These are phyloP conservation scores for Catocala sponsa DNA, from an alignment of 2,888 invertebrate genomes.

Conservation along the genomic window DNA sequence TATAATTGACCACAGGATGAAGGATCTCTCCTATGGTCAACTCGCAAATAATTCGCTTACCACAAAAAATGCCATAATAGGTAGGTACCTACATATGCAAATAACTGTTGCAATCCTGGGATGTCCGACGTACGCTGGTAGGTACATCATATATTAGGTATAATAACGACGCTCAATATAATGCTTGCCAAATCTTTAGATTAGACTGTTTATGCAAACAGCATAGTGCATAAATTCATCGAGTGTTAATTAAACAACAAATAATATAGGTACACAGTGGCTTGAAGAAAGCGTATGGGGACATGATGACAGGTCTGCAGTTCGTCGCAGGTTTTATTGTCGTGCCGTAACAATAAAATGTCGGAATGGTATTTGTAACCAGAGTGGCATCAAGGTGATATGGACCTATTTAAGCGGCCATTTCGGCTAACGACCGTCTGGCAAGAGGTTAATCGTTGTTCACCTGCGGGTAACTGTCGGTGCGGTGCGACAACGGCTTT, in stretches of 20 bases:
- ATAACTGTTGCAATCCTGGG: too few species aligned
- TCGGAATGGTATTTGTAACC: constrained; percentile 69
- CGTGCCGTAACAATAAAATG: constrained; percentile 69
- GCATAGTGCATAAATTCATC: background rate
- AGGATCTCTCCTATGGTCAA: too few species aligned
- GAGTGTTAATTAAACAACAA: background rate
- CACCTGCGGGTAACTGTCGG: constrained; percentile 80
- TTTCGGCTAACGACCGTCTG: constrained; percentile 75
- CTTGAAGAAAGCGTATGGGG: constrained; percentile 57
- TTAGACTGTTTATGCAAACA: too few species aligned
- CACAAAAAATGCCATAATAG: too few species aligned
- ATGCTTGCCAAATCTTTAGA: too few species aligned
- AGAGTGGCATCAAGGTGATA: constrained; percentile 66
- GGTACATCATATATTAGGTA: too few species aligned
- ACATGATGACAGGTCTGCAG: constrained; percentile 56
- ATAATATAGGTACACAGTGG: constrained; percentile 12
- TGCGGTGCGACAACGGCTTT: constrained; percentile 64
- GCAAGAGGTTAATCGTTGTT: constrained; percentile 80
- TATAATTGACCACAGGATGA: too few species aligned
- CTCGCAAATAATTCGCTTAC: too few species aligned
- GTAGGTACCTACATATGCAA: too few species aligned
- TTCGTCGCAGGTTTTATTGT: constrained; percentile 74
- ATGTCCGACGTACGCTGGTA: too few species aligned
- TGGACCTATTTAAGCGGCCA: constrained; percentile 70
- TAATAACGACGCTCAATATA: too few species aligned